Evolutionary conservation across 2,797 vertebrate genomes (phyloP), one percentile per base, ranked within the genome.

Genomic region (Paedocypris micromegethes): DNA sequence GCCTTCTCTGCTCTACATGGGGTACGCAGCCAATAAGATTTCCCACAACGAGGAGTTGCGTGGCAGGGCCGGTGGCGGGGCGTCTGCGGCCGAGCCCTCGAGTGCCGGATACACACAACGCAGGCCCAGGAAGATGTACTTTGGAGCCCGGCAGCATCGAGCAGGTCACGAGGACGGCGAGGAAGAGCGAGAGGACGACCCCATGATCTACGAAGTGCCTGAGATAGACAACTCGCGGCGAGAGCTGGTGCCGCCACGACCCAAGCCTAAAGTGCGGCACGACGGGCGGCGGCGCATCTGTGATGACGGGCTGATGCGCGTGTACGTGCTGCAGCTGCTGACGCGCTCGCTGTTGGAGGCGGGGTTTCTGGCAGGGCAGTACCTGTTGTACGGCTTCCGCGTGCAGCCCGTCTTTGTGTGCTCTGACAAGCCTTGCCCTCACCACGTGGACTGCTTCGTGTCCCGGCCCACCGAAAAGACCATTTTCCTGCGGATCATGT

Each of bases 401-500:
- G 97, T 99, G 63, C 90, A 74, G 45, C 90, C 92, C 0, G 83
- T 88, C 39, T 99, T 94, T 0, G 90, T 96, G 72, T 99, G 97
- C 80, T 91, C 89, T 9, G 83, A 89, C 52, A 85, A 88, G 44
- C 97, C 97, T 0, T 99, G 97, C 80, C 97, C 96, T 0, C 94
- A 99, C 83, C 92, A 87, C 2, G 93, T 99, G 2, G 95, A 99
- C 78, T 99, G 97, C 80, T 99, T 97, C 67, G 92, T 98, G 78
- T 99, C 97, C 0, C 88, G 97, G 4, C 96, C 97, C 0, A 98
- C 97, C 0, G 96, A 98, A 83, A 99, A 99, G 83, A 98, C 96
- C 79, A 98, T 98, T 75, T 99, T 99, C 80, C 89, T 98, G 70
- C 89, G 95, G 46, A 96, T 99, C 77, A 99, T 99, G 97, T 99